Evolutionary conservation across 92 coral and sea anemone species (phyloP), one percentile per base, ranked within the genome.

Genomic region (Phenganax marumi): DNA sequence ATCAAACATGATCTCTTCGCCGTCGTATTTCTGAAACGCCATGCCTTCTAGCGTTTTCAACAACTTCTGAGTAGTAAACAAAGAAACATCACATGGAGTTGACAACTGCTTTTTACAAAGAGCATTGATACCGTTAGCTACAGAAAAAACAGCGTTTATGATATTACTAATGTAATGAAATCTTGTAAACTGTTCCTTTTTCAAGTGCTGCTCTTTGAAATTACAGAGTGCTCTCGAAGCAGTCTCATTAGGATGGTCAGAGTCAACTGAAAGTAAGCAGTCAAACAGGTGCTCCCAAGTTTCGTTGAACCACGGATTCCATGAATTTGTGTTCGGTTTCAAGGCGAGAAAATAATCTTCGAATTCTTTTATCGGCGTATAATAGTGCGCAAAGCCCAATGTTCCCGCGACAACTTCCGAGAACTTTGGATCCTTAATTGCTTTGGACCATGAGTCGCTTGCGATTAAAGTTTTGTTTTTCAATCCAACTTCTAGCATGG

Each of bases 91-190:
- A 69, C 75, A 69, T 17, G 52, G 10, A 0, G 51, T 73, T 10
- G 82, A 17, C 12, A 82, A 70, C 13, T 80, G 73, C 43, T 25
- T 46, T 21, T 74, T 24, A 75, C 91, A 90, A 56, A 84, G 72
- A 48, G 76, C 82, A 56, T 82, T 73, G 11, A 90, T 84, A 33
- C 81, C 92, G 25, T 87, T 73, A 25, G 87, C 92, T 22, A 91
- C 70, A 19, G 91, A 54, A 72, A 86, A 86, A 13, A 91, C 93
- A 12, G 93, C 88, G 89, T 91, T 86, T 10, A 90, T 71, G 43
- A 91, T 92, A 88, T 85, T 87, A 50, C 80, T 73, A 3, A 88
- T 91, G 12, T 89, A 88, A 24, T 90, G 86, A 85, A 89, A 88
- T 46, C 52, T 33, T 16, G 87, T 72, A 47, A 76, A 81, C 10